These are phyloP conservation scores for Caranx melampygus DNA, from an alignment of 2,113 vertebrate species.

Conservation along the genomic window DNA sequence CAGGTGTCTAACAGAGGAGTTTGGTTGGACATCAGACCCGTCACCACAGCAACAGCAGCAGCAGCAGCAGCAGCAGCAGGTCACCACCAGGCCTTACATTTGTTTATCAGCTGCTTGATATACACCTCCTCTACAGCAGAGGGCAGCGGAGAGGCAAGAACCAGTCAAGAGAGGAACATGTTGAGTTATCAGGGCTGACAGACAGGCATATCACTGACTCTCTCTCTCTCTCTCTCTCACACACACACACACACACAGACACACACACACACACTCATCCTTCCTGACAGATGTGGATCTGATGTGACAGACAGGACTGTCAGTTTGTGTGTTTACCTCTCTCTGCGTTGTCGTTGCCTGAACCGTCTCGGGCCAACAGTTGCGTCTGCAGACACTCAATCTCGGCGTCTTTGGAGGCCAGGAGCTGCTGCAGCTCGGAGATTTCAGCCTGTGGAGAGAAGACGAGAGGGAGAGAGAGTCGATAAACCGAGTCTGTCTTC, in stretches of 20 bases:
- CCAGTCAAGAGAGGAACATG: conserved; percentile 53
- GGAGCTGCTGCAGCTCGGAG: conserved; percentile 90
- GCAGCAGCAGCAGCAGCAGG: no score
- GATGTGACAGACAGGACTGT: conserved; percentile 9
- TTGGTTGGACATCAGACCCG: conserved; percentile 33
- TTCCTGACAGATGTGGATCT: conserved; percentile 11
- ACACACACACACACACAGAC: conserved; percentile 12
- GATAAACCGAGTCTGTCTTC: conserved; percentile 17
- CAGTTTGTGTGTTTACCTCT: conserved; percentile 85
- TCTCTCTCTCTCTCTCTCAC: conserved; percentile 21
- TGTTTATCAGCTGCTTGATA: conserved; percentile 92
- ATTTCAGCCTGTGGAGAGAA: conserved; percentile 88
- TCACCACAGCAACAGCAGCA: neutral
- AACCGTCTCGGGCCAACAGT: conserved; percentile 84
- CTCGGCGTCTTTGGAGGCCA: conserved; percentile 93
- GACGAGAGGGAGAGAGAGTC: conserved; percentile 13
- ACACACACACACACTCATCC: conserved; percentile 26
- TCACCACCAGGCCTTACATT: conserved; percentile 86
- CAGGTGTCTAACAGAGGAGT: neutral
- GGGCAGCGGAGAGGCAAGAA: conserved; percentile 69
- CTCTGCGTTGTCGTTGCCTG: conserved; percentile 84
- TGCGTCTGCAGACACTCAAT: conserved; percentile 93
- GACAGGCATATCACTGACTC: conserved; percentile 24
- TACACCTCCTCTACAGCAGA: conserved; percentile 89
- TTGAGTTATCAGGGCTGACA: conserved; percentile 43